Evolutionary conservation across 2,797 vertebrate genomes (phyloP), one percentile per base, ranked within the genome.

Genomic region (Sebastes kiyomatsui): DNA sequence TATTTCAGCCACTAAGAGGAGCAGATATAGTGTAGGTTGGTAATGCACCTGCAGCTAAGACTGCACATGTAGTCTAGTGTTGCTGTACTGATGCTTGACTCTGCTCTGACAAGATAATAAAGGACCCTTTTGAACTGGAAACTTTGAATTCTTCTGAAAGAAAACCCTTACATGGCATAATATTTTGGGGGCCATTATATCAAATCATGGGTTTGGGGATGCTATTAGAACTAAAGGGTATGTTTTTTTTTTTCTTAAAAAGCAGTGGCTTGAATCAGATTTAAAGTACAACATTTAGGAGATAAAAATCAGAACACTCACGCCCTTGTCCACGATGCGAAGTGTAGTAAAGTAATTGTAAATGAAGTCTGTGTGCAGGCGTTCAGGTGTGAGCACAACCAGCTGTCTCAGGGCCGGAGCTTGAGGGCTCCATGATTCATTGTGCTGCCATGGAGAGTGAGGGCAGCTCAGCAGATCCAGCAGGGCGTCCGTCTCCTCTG

Each of bases 361-460:
- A 71, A 97, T 2, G 2, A 92, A 89, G 60, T 76, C 25, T 7
- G 84, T 23, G 0, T 0, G 32, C 56, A 96, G 22, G 7, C 64
- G 55, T 75, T 81, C 32, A 0, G 96, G 96, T 0, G 67, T 28
- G 67, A 60, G 91, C 66, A 96, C 91, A 0, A 96, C 96, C 84
- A 92, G 66, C 5, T 94, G 89, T 78, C 92, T 93, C 85, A 98
- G 94, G 3, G 81, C 84, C 1, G 59, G 58, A 46, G 95, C 93
- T 74, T 97, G 94, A 0, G 87, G 81, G 22, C 95, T 96, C 88
- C 95, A 95, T 14, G 64, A 75, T 0, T 67, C 56, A 0, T 90
- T 72, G 10, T 83, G 76, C 0, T 71, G 75, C 97, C 97, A 98
- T 1, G 96, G 97, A 1, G 97, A 97, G 42, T 61, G 87, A 1